These are phyloP conservation scores for Cinclus cinclus DNA, from an alignment of 2,113 vertebrate genomes.

Conservation along the genomic window DNA sequence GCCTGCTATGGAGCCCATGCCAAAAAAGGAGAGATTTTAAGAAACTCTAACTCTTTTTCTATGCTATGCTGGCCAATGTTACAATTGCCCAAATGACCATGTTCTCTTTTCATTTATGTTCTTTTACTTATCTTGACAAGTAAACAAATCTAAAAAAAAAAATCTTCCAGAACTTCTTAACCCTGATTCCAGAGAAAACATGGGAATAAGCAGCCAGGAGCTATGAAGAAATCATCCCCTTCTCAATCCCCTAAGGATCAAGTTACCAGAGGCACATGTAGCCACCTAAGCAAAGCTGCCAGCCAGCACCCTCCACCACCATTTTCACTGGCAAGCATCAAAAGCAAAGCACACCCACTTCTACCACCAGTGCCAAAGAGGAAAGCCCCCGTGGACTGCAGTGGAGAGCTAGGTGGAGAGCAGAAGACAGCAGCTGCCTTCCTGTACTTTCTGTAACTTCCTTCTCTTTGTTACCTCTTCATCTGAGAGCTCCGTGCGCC, in stretches of 20 bases:
- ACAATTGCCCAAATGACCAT: not conserved
- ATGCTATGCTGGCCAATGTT: not conserved
- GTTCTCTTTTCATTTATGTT: not conserved
- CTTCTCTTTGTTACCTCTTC: conserved; percentile 80
- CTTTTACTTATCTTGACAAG: not conserved
- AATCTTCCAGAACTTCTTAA: not conserved
- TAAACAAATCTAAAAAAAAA: not conserved
- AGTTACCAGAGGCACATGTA: not conserved
- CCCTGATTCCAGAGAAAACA: not conserved
- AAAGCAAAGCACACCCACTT: conserved; percentile 25
- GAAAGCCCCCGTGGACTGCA: not conserved
- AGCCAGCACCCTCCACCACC: conserved; percentile 25
- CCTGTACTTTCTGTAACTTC: not conserved
- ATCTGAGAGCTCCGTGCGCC: conserved; percentile 61
- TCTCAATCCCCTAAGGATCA: not conserved
- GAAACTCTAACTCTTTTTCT: not conserved
- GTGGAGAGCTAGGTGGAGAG: not conserved
- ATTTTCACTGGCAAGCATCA: not conserved
- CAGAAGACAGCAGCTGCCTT: not conserved
- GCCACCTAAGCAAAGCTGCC: not conserved
- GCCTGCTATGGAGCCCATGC: not conserved
- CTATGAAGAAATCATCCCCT: not conserved
- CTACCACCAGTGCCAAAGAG: not conserved
- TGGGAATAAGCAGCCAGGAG: not conserved
- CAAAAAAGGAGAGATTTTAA: not conserved